These are phyloP conservation scores for Sinocyclocheilus grahami DNA, from an alignment of 2,113 vertebrate species.

Conservation along the genomic window DNA sequence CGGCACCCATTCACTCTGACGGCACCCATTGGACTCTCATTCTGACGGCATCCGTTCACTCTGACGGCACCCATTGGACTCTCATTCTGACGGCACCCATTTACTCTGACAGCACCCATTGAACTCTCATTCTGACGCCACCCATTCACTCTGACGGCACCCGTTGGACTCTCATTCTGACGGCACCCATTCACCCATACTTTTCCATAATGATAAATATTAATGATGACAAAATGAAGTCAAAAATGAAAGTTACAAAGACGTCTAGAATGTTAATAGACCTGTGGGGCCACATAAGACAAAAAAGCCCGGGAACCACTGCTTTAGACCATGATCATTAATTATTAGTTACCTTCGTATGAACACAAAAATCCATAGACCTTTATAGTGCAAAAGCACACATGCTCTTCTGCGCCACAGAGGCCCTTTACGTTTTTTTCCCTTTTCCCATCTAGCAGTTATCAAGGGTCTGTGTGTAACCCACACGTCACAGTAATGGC, in stretches of 20 bases:
- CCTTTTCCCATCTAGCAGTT: slow-evolving; percentile 6
- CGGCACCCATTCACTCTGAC: too few species aligned
- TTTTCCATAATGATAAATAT: neutral
- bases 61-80: too few species aligned
- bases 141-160: too few species aligned
- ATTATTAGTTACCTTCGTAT: neutral
- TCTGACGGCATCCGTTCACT: too few species aligned
- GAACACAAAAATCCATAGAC: neutral
- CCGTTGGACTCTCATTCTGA: too few species aligned
- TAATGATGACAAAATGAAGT: neutral
- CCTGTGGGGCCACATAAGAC: neutral
- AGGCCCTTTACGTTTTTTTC: neutral
- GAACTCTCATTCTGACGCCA: too few species aligned
- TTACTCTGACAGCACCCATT: too few species aligned
- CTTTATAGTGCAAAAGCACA: neutral
- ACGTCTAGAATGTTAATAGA: neutral
- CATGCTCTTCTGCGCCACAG: neutral
- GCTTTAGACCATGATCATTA: neutral
- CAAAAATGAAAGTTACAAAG: too few species aligned
- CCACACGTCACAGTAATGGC: slow-evolving; percentile 4
- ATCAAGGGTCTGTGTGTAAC: neutral
- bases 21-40: too few species aligned
- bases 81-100: too few species aligned
- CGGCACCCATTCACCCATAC: too few species aligned
- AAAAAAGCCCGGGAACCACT: neutral